Conservation (phyloP, 2,888 invertebrate species). For the Macroteleia sp. region DNA sequence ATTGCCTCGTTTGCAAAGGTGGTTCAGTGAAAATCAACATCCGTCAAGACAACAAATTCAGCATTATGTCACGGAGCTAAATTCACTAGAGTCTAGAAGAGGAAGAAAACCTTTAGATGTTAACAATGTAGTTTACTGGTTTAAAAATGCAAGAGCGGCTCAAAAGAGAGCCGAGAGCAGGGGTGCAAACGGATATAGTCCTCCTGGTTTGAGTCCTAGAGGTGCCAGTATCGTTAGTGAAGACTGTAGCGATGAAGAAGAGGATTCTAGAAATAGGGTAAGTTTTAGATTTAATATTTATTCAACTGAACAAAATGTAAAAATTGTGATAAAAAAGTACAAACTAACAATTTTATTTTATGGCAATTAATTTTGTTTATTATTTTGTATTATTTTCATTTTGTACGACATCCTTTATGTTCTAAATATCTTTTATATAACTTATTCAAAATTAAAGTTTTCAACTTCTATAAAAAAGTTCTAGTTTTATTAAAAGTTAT, state of each 20-base stretch:
- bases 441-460: no score
- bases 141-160: slow-evolving; percentile 98
- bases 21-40: slow-evolving; percentile 99
- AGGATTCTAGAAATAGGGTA: slow-evolving; percentile 85
- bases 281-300: slow-evolving; percentile 1
- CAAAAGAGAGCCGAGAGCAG: slow-evolving; percentile 93
- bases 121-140: slow-evolving; percentile 98
- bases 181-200: slow-evolving; percentile 83
- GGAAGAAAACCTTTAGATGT: slow-evolving; percentile 97
- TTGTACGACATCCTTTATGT: no score
- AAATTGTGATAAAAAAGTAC: no score
- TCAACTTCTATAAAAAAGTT: no score
- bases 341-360: no score
- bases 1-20: slow-evolving; percentile 96
- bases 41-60: slow-evolving; percentile 98
- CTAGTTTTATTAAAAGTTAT: no score
- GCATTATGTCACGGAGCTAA: slow-evolving; percentile 96
- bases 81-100: slow-evolving; percentile 94
- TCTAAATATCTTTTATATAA: no score
- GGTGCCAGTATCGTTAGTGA: slow-evolving; percentile 83
- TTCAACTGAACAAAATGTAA: background rate
- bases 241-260: slow-evolving; percentile 83
- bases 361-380: no score
- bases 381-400: no score
- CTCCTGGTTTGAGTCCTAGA: slow-evolving; percentile 82